Percentiles rank a stretch among this genome's conserved stretches.
These are phyloP conservation scores for Contarinia nasturtii DNA, from an alignment of 1,140 invertebrate genomes.

Conservation along the genomic window DNA sequence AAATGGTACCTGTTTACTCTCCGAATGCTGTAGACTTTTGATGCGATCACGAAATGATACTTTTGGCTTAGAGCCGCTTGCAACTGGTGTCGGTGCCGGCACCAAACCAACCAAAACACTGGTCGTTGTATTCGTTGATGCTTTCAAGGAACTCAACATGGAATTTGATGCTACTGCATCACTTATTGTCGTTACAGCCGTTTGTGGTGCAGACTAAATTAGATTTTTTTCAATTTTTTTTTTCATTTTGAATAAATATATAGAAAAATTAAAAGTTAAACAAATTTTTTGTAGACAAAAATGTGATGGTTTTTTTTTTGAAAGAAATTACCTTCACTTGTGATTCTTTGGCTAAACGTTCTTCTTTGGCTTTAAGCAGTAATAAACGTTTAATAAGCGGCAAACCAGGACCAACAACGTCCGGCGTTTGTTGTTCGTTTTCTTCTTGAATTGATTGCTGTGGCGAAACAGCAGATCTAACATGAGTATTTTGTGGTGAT, in stretches of 20 bases:
- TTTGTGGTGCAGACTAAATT: neutral
- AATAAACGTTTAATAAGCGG: conserved; percentile 60
- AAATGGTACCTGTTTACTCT: neutral
- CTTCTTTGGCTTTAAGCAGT: conserved; percentile 60
- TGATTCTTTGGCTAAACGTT: conserved; percentile 29
- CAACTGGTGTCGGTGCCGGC: neutral
- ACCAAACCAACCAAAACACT: neutral
- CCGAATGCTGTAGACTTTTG: conserved; percentile 1
- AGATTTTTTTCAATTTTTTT: no score
- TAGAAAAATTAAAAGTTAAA: neutral
- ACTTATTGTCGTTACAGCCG: neutral
- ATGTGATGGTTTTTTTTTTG: conserved; percentile 1
- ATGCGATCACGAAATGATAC: conserved; percentile 4
- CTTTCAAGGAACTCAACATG: neutral
- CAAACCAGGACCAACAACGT: conserved; percentile 47
- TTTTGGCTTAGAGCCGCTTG: neutral
- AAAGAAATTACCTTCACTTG: conserved; percentile 7
- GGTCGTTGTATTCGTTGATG: neutral
- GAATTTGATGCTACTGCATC: neutral
- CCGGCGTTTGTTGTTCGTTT: conserved; percentile 23
- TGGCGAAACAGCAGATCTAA: conserved; percentile 21
- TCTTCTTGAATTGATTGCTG: conserved; percentile 25
- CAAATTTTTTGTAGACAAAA: neutral
- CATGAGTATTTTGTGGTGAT: conserved; percentile 22
- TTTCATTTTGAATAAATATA: neutral